Conservation (phyloP, 2,888 invertebrate genomes). For the Aphodius granarius region DNA sequence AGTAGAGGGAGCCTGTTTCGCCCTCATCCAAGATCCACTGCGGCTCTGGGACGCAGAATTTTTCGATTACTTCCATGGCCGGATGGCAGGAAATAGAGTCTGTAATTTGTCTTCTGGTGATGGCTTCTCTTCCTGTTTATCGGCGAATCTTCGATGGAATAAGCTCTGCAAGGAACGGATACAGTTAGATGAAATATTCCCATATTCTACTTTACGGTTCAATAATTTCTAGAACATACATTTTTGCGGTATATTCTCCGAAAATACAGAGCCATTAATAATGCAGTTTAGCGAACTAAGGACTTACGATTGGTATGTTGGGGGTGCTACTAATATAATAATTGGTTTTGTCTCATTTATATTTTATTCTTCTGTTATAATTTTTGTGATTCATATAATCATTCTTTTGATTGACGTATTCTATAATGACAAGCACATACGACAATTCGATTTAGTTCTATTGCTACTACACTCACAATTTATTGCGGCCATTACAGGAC, state of each 20-base stretch:
- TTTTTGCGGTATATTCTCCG: too few relatives aligned
- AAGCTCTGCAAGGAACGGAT: background rate
- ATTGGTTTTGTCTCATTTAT: background rate
- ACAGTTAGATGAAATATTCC: background rate
- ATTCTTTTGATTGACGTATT: background rate
- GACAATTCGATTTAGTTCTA: too few relatives aligned
- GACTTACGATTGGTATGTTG: background rate
- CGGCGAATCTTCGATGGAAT: background rate
- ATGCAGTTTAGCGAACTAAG: background rate
- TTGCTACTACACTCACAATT: too few relatives aligned
- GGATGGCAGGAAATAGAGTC: constrained; percentile 22
- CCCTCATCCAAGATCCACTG: constrained; percentile 53
- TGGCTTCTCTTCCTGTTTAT: background rate
- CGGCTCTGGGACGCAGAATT: constrained; percentile 46
- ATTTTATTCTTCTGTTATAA: background rate
- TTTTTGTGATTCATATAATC: background rate
- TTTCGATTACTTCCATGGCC: constrained; percentile 42
- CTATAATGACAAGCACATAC: background rate
- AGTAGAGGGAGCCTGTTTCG: constrained; percentile 49
- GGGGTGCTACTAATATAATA: too few relatives aligned
- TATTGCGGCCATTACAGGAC: too few relatives aligned
- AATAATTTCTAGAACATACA: background rate
- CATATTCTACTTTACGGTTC: too few relatives aligned
- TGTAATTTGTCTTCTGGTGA: constrained; percentile 16
- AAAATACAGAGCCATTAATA: too few relatives aligned